Conservation (phyloP, 2,797 vertebrate species). For the Coregonus ussuriensis region DNA sequence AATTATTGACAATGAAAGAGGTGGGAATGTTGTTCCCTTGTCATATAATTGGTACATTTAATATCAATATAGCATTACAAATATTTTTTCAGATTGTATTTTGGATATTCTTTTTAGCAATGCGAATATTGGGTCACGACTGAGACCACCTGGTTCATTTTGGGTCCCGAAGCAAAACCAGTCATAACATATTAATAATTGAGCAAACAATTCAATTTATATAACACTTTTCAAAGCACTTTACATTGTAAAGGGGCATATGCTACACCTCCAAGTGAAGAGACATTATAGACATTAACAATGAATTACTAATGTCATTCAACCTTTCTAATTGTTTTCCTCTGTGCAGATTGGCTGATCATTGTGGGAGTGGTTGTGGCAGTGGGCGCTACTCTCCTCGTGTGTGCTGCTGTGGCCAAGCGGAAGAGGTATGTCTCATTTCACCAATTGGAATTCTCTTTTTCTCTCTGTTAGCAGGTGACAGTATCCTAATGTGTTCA, state of each 20-base stretch:
- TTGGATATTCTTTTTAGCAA: too few species aligned
- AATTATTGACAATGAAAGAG: too few species aligned
- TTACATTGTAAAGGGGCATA: background rate
- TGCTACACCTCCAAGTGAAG: background rate
- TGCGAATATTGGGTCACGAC: too few species aligned
- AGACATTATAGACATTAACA: background rate
- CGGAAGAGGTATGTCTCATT: slow-evolving; percentile 67
- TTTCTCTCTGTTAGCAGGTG: background rate
- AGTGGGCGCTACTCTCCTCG: slow-evolving; percentile 61
- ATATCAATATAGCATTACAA: too few species aligned
- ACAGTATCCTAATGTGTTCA: too few species aligned
- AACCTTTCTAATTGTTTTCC: background rate
- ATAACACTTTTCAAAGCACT: background rate
- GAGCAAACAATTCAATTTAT: too few species aligned
- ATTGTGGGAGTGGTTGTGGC: slow-evolving; percentile 60
- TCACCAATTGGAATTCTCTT: background rate
- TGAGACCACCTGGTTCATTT: too few species aligned
- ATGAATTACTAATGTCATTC: background rate
- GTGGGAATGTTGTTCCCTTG: too few species aligned
- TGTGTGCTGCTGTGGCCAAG: slow-evolving; percentile 59
- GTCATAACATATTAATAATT: too few species aligned
- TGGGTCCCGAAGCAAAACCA: too few species aligned
- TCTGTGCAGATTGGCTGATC: slow-evolving; percentile 71
- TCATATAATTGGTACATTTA: too few species aligned
- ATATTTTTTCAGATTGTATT: too few species aligned